phyloP scores from a whole-genome alignment of 2,797 vertebrate species.

The Sebastes kiyomatsui region DNA sequence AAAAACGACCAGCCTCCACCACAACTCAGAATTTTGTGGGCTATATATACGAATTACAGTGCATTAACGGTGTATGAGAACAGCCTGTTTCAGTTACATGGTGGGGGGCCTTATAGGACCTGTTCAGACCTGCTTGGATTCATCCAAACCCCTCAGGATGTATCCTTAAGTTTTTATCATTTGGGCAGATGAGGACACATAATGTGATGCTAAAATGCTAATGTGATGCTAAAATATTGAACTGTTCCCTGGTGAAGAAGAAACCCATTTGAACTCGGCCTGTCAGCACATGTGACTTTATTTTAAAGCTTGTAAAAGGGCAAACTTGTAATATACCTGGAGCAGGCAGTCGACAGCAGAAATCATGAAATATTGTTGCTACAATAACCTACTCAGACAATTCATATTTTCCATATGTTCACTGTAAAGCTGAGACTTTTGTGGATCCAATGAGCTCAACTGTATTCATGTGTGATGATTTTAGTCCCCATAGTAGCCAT shows the following conservation, averaged over 20 bases:
- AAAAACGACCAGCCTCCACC: too few relatives aligned
- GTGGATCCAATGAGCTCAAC: too few relatives aligned
- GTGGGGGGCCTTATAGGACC: not conserved
- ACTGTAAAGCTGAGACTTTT: too few relatives aligned
- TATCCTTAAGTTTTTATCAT: not conserved
- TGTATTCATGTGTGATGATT: too few relatives aligned
- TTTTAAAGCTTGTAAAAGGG: not conserved
- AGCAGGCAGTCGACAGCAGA: not conserved
- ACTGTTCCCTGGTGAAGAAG: not conserved
- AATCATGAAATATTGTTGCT: not conserved
- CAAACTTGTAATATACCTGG: not conserved
- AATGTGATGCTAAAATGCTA: not conserved
- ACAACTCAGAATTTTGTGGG: too few relatives aligned
- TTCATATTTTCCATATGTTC: not conserved
- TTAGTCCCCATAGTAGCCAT: too few relatives aligned
- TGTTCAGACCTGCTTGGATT: conserved; percentile 2
- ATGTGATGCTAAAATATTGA: not conserved
- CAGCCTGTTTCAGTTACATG: too few relatives aligned
- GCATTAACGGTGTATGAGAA: too few relatives aligned
- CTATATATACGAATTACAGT: too few relatives aligned
- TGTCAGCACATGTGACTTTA: not conserved
- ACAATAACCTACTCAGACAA: not conserved
- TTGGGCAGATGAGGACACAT: not conserved
- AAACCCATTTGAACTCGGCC: not conserved
- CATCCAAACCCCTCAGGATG: not conserved